These are phyloP conservation scores for Echinops telfairi DNA, from an alignment of 2,113 vertebrate species.

Conservation along the genomic window DNA sequence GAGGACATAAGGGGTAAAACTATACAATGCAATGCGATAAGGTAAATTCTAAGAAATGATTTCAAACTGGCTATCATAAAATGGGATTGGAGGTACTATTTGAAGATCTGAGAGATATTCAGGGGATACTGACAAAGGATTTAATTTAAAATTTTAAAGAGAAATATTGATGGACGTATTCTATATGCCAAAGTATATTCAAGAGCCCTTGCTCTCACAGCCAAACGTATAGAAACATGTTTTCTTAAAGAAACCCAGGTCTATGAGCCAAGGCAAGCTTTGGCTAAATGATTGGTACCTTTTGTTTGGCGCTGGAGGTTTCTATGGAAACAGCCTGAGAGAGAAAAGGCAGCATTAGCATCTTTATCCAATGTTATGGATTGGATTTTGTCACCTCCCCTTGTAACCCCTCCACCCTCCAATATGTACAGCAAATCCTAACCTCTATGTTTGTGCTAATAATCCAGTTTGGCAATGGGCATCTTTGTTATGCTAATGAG, in stretches of 20 bases:
- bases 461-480: not conserved
- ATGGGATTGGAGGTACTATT: not conserved
- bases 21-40: constrained; percentile 38
- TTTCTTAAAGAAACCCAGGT: constrained; percentile 66
- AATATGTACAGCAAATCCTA: not conserved
- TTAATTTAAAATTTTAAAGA: constrained; percentile 36
- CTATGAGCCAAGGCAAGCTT: constrained; percentile 16
- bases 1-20: constrained; percentile 6
- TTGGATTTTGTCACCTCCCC: not conserved
- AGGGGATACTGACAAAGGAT: not conserved
- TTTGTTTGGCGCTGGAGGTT: constrained; percentile 76
- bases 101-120: constrained; percentile 18
- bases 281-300: constrained; percentile 66
- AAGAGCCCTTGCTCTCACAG: constrained; percentile 64
- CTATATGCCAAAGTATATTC: constrained; percentile 39
- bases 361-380: constrained; percentile 54
- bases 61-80: not conserved
- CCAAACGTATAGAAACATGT: constrained; percentile 52
- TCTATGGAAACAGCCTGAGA: constrained; percentile 76
- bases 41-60: constrained; percentile 7
- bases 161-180: constrained; percentile 12
- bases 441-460: too few species aligned
- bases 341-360: constrained; percentile 72
- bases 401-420: not conserved
- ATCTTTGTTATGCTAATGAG: not conserved